Conservation (phyloP, 2,797 vertebrate species). For the Sebastes oblongus region DNA sequence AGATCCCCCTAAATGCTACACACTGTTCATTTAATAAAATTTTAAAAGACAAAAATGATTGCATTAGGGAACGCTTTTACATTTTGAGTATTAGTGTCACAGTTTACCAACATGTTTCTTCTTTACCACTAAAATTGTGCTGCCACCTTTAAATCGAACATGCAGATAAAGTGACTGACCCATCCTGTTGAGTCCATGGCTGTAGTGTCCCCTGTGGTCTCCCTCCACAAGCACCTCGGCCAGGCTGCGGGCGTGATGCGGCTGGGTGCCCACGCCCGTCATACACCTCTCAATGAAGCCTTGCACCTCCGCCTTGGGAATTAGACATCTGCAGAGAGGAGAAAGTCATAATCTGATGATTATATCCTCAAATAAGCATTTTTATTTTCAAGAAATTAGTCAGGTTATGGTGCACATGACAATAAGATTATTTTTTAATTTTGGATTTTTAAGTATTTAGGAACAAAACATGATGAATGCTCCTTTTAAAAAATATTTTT, state of each 20-base stretch:
- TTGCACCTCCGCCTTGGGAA: slow-evolving; percentile 70
- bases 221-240: slow-evolving; percentile 83
- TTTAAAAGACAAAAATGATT: background rate
- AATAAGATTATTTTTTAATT: background rate
- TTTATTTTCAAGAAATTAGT: background rate
- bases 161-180: slow-evolving; percentile 63
- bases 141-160: background rate
- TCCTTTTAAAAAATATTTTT: background rate
- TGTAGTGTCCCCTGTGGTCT: slow-evolving; percentile 83
- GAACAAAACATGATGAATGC: background rate
- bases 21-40: no score
- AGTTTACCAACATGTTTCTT: background rate
- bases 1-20: no score
- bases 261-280: slow-evolving; percentile 73
- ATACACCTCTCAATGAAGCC: slow-evolving; percentile 81
- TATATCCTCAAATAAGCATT: background rate
- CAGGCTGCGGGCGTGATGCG: slow-evolving; percentile 77
- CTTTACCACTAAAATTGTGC: background rate
- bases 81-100: background rate
- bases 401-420: background rate
- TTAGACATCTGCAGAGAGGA: slow-evolving; percentile 73
- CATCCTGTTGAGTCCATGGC: slow-evolving; percentile 85
- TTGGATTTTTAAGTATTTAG: background rate
- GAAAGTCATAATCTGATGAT: background rate
- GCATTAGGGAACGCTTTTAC: background rate